Evolutionary conservation across 2,888 invertebrate species (phyloP), one percentile per base, ranked within the genome.

Genomic region (Lordiphosa andalusiaca): DNA sequence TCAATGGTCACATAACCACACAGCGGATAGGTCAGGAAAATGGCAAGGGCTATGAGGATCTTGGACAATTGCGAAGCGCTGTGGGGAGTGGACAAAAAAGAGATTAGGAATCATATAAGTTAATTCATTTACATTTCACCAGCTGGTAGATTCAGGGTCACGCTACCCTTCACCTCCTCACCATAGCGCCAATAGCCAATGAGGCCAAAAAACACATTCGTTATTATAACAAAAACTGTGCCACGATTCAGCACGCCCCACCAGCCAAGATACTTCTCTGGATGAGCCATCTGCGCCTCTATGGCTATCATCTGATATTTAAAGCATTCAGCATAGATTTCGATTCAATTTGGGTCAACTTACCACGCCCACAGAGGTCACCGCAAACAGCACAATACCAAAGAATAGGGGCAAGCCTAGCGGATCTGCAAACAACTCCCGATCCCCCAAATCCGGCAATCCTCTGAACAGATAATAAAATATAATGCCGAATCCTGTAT

Each of bases 1-100:
- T 95, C 95, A 92, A 98, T 94, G 0, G 98, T 97, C 3, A 98
- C 98, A 90, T 98, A 98, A 89, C 98, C 97, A 88, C 97, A 97
- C 1, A 98, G 92, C 36, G 95, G 94, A 90, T 97, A 98, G 0
- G 97, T 95, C 68, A 98, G 92, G 91, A 98, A 96, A 51, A 98
- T 95, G 13, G 95, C 94, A 0, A 94, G 88, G 0, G 95, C 94
- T 53, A 95, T 94, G 93, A 94, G 93, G 12, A 94, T 56, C 80
- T 95, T 94, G 0, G 94, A 94, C 3, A 92, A 91, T 82, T 94
- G 94, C 0, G 94, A 94, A 73, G 94, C 90, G n/a, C 94, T 94
- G 91, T 38, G 91, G 91, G 39, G 41, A 7, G 6, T 6, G 1
- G n/a, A n/a, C n/a, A n/a, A 23, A 19, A 13, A 3, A 4, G 6